phyloP scores from a whole-genome alignment of 35 echinoderm and acorn worm species.

The Anneissia japonica region DNA sequence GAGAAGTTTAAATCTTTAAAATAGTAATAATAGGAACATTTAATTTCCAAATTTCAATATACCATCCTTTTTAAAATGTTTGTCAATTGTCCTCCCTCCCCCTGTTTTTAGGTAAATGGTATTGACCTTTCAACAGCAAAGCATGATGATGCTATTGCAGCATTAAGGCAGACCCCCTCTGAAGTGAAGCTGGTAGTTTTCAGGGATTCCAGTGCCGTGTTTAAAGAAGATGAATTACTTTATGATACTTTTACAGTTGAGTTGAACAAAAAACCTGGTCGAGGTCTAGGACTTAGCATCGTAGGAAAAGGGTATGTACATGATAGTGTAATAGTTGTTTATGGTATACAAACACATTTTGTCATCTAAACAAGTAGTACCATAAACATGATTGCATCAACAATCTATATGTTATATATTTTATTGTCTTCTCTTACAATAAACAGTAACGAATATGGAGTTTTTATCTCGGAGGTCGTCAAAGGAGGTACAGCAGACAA shows the following conservation, averaged over 20 bases:
- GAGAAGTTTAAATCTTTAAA: no score
- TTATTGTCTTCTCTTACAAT: no score
- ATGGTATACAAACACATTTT: no score
- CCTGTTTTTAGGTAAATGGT: slow-evolving; percentile 50
- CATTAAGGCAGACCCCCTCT: slow-evolving; percentile 54
- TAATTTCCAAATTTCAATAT: no score
- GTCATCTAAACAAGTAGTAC: no score
- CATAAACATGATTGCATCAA: no score
- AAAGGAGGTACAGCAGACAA: slow-evolving; percentile 50
- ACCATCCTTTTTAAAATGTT: neutral
- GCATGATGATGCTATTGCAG: slow-evolving; percentile 61
- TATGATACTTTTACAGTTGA: slow-evolving; percentile 55
- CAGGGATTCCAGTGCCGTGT: slow-evolving; percentile 41
- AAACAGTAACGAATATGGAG: slow-evolving; percentile 56
- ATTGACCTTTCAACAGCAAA: slow-evolving; percentile 50
- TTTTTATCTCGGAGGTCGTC: slow-evolving; percentile 82
- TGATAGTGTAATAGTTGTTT: no score
- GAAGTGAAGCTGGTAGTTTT: slow-evolving; percentile 71
- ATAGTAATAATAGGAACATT: no score
- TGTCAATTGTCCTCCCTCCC: neutral
- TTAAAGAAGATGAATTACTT: slow-evolving; percentile 13
- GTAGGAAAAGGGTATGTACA: slow-evolving; percentile 52
- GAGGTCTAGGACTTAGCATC: slow-evolving; percentile 72
- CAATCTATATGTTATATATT: no score
- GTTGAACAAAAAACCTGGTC: slow-evolving; percentile 49